Base-by-base conservation (phyloP, 2,888 invertebrate genomes). In the Pheosia gnoma region DNA sequence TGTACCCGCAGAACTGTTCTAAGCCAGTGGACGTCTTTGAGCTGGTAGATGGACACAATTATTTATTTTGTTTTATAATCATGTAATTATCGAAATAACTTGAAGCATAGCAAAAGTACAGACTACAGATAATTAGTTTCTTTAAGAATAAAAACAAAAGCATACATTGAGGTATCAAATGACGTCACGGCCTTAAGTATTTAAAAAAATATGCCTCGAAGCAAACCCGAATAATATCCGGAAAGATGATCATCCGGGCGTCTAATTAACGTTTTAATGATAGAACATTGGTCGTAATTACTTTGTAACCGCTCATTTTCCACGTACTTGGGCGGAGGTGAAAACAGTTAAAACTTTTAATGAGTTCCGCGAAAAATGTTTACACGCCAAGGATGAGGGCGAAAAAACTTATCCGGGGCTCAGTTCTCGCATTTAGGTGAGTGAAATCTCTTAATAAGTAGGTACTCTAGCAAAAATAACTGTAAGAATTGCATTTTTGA, bases 261-360 rank as follows among this genome's bases (percentile, higher is more conserved):
- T 51, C 43, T 55, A 62, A 56, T 57, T 63, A 58, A 58, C 7
- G 36, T 49, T 60, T 52, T 67, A 65, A 67, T 60, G 8, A 43
- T 59, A 74, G 56, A 65, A 55, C 45, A 62, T 58, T 10, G 11
- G 38, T 49, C 51, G 6, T 70, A 69, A 74, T 76, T 73, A 70
- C 58, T 62, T 63, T 66, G 58, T 59, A 69, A 69, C 69, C 65
- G 63, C 68, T 70, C 63, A 70, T 72, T 74, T 75, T 66, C 65
- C 74, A 71, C 72, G 69, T 66, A 62, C 67, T 76, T 62, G 59
- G 61, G 58, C 65, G 55, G 69, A 68, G 74, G 74, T 74, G 75
- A 74, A 79, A 79, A 76, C 82, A 79, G 81, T 81, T 81, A 78
- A 83, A 86, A 86, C 72, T 86, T 86, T 81, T 86, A 86, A 86